Evolutionary conservation across 1,140 invertebrate species (phyloP), one percentile per base, ranked within the genome.

Genomic region (Brachionus paranguensis): DNA sequence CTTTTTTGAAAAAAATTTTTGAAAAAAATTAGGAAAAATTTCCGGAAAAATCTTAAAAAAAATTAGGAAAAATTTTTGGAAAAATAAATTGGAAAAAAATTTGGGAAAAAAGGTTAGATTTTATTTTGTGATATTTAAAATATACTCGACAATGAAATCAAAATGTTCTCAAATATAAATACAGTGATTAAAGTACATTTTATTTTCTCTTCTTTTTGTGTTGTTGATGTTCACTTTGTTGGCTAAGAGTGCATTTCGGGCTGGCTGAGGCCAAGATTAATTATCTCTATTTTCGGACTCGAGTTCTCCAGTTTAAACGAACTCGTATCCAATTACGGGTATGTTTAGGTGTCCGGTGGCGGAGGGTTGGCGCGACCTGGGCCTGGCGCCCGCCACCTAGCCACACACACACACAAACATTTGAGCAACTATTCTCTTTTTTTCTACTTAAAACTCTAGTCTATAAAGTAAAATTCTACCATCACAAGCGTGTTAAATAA

Each of bases 221-320:
- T 37, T 37, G 4, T 37, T 37, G 6, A 1, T 41, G 17, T 76
- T 43, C 33, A 41, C 24, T 24, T 76, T 37, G 33, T 37, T 76
- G 41, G n/a, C 20, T 76, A 76, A 76, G 27, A 76, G 72, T 76
- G 47, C 72, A 76, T 72, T 43, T 72, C n/a, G 1, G 27, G 27
- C 17, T 14, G 8, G 20, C 4, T 45, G 2, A 47, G 33, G 17
- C 37, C 41, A 76, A 76, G 2, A 76, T 47, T 37, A 76, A 76
- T 76, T 76, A 76, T 76, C 72, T 76, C 43, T 76, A n/a, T 76
- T 76, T 76, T 76, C 27, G 72, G 72, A 76, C 72, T 76, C 37
- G 68, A 72, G 68, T 72, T 72, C 68, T 72, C 68, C 5, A 41
- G 8, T 10, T 43, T 43, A 14, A 41, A 11, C 47, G 33, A 43